Evolutionary conservation across 2,797 vertebrate genomes (phyloP).

Genomic region (Antennarius maculatus): DNA sequence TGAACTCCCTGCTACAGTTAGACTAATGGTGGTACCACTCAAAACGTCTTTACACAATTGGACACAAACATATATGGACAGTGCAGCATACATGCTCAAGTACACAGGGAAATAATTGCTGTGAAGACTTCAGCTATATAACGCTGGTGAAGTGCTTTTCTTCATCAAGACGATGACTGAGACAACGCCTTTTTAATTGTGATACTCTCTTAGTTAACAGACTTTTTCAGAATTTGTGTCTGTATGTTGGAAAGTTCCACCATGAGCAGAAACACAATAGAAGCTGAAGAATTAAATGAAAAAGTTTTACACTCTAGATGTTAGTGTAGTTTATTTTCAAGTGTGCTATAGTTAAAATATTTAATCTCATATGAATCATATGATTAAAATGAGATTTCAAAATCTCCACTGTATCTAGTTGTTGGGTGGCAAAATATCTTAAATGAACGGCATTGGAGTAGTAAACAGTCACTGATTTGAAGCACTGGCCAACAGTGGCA

Average conservation of each 20-base stretch:
- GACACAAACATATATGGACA: slow-evolving; percentile 6
- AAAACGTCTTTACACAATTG: neutral
- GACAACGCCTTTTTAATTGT: slow-evolving; percentile 30
- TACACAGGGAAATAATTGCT: neutral
- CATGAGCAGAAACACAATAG: slow-evolving; percentile 1
- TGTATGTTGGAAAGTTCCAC: neutral
- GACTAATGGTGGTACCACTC: too few relatives aligned
- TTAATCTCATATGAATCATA: neutral
- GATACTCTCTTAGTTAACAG: slow-evolving; percentile 33
- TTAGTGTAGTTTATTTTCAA: neutral
- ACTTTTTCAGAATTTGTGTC: slow-evolving; percentile 31
- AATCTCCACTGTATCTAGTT: neutral
- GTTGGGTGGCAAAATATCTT: neutral
- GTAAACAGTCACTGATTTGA: neutral
- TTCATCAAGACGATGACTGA: slow-evolving; percentile 31
- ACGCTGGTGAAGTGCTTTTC: slow-evolving; percentile 23
- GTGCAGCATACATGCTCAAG: neutral
- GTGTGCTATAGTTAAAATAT: neutral
- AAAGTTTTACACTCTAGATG: neutral
- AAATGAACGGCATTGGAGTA: neutral
- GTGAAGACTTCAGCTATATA: slow-evolving; percentile 30
- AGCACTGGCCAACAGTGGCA: slow-evolving; percentile 5
- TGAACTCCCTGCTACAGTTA: too few relatives aligned
- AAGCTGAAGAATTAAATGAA: neutral
- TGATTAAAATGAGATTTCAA: neutral